Percentiles rank a stretch among this genome's conserved stretches.
phyloP scores from a whole-genome alignment of 2,888 invertebrate species.

The Steromphala cineraria region DNA sequence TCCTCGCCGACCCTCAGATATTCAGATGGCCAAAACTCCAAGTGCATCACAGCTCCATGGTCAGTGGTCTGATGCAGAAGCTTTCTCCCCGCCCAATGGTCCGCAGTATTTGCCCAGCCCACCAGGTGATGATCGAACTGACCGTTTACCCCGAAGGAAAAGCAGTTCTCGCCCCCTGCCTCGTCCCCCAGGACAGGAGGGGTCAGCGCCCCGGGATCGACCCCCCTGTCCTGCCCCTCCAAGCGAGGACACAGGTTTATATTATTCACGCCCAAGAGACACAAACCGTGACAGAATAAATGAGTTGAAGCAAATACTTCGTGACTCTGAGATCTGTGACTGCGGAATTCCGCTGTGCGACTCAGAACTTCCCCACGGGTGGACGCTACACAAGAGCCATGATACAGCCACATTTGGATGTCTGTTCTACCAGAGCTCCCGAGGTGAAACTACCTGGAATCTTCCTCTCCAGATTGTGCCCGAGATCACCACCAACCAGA shows the following conservation, averaged over 20 bases:
- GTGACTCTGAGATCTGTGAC: neutral
- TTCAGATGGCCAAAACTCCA: neutral
- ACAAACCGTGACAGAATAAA: neutral
- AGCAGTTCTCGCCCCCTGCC: neutral
- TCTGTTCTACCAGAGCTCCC: conserved; percentile 21
- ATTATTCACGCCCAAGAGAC: neutral
- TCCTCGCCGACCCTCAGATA: neutral
- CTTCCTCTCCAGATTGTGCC: conserved; percentile 30
- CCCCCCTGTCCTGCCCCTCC: neutral
- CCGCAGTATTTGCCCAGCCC: too few relatives aligned
- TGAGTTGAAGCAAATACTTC: neutral
- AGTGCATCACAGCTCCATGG: neutral
- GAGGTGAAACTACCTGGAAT: conserved; percentile 22
- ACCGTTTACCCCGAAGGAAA: neutral
- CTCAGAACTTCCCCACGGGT: neutral
- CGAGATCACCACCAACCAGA: conserved; percentile 25
- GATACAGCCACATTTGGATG: neutral
- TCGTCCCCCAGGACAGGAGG: neutral
- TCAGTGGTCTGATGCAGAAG: too few relatives aligned
- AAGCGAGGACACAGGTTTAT: neutral
- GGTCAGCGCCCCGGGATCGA: neutral
- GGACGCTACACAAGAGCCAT: neutral
- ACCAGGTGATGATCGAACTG: too few relatives aligned
- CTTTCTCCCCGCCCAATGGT: too few relatives aligned
- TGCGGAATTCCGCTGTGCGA: neutral